These are phyloP conservation scores for Ondatra zibethicus DNA, from an alignment of 2,113 vertebrate species.

Conservation along the genomic window DNA sequence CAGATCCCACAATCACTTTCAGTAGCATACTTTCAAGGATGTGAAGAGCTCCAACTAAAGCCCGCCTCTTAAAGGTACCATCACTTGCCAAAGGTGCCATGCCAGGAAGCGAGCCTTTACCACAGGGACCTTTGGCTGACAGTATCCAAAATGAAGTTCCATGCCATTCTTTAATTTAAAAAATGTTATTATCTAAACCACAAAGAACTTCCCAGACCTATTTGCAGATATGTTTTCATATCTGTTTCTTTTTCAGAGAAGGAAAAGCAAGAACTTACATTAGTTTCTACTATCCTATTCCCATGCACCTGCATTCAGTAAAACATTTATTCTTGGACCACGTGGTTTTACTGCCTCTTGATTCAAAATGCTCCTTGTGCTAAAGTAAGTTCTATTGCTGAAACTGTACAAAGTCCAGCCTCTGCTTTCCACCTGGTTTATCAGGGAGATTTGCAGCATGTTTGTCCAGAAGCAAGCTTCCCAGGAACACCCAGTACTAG, in stretches of 20 bases:
- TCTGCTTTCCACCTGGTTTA: not conserved
- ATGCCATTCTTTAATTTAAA: not conserved
- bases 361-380: not conserved
- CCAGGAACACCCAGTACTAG: not conserved
- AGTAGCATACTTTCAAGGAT: not conserved
- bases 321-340: not conserved
- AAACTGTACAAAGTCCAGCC: not conserved
- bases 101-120: not conserved
- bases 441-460: not conserved
- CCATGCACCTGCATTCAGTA: conserved; percentile 6
- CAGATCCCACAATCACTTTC: too few species aligned
- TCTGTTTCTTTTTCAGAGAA: conserved; percentile 19
- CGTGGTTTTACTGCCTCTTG: not conserved
- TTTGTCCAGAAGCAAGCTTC: not conserved
- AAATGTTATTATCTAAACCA: not conserved
- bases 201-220: not conserved
- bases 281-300: not conserved
- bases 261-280: not conserved
- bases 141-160: not conserved
- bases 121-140: not conserved
- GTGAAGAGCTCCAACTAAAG: not conserved
- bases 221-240: not conserved
- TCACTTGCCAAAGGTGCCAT: not conserved
- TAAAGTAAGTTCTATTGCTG: not conserved
- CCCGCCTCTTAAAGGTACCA: not conserved